These are phyloP conservation scores for Dryadula phaetusa DNA, from an alignment of 2,888 invertebrate species.

Conservation along the genomic window DNA sequence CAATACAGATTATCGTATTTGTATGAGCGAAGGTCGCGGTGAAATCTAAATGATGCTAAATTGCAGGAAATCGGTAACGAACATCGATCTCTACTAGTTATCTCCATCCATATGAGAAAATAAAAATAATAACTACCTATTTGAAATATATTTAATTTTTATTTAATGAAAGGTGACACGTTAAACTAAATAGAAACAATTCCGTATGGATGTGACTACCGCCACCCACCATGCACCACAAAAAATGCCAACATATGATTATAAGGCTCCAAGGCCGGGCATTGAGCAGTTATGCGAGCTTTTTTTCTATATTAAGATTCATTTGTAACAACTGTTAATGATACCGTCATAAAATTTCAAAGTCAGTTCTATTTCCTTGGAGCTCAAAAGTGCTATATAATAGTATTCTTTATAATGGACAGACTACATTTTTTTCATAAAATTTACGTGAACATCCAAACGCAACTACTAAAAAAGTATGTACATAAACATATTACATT, in stretches of 20 bases:
- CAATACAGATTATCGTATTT: constrained; percentile 38
- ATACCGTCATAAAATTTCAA: not conserved
- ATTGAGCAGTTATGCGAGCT: not conserved
- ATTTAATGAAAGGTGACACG: too few relatives aligned
- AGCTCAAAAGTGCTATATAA: not conserved
- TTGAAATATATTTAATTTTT: too few relatives aligned
- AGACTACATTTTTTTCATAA: not conserved
- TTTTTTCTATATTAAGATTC: constrained; percentile 6
- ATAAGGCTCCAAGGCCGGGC: not conserved
- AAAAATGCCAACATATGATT: constrained; percentile 11
- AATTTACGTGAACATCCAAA: not conserved
- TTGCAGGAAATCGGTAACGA: constrained; percentile 35
- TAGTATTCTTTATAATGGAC: not conserved
- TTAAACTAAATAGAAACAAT: constrained; percentile 11
- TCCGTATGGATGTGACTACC: not conserved
- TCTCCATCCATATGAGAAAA: not conserved
- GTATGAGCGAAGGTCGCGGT: constrained; percentile 38
- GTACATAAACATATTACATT: too few relatives aligned
- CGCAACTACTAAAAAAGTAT: too few relatives aligned
- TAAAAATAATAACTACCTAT: not conserved
- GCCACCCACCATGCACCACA: not conserved
- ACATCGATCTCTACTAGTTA: constrained; percentile 30
- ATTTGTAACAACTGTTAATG: constrained; percentile 17
- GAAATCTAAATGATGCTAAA: constrained; percentile 38
- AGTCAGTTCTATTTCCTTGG: not conserved